Evolutionary conservation across 2,888 invertebrate genomes (phyloP).

Genomic region (Brassicogethes aeneus): DNA sequence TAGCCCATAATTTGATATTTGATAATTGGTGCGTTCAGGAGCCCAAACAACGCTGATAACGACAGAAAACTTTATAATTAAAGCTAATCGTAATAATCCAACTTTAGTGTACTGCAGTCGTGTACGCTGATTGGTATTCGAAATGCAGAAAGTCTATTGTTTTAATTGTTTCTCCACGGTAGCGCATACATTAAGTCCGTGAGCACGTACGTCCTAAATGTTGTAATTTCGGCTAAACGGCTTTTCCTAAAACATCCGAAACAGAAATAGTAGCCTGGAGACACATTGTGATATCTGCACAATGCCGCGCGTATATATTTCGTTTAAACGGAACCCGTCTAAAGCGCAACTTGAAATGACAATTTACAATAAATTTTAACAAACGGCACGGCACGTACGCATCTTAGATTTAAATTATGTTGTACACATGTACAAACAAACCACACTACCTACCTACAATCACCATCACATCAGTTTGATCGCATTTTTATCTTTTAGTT

Average conservation of each 20-base stretch:
- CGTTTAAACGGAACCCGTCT: background rate
- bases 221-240: slow-evolving; percentile 11
- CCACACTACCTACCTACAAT: too few relatives aligned
- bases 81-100: background rate
- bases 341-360: too few relatives aligned
- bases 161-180: slow-evolving; percentile 28
- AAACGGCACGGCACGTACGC: too few relatives aligned
- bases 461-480: too few relatives aligned
- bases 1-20: too few relatives aligned
- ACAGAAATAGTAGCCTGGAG: slow-evolving; percentile 1
- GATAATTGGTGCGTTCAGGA: too few relatives aligned
- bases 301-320: background rate
- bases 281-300: background rate
- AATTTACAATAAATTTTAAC: background rate
- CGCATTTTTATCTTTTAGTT: too few relatives aligned
- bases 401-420: too few relatives aligned
- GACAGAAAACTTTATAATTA: background rate
- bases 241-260: slow-evolving; percentile 17
- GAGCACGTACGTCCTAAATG: slow-evolving; percentile 27
- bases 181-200: slow-evolving; percentile 17
- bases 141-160: slow-evolving; percentile 27
- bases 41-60: too few relatives aligned
- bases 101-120: background rate
- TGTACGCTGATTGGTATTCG: slow-evolving; percentile 27
- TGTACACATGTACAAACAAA: too few relatives aligned